Percentiles rank a stretch among this genome's conserved stretches.
Evolutionary conservation across 2,888 invertebrate species (phyloP).

Genomic region (Netelia virgata): DNA sequence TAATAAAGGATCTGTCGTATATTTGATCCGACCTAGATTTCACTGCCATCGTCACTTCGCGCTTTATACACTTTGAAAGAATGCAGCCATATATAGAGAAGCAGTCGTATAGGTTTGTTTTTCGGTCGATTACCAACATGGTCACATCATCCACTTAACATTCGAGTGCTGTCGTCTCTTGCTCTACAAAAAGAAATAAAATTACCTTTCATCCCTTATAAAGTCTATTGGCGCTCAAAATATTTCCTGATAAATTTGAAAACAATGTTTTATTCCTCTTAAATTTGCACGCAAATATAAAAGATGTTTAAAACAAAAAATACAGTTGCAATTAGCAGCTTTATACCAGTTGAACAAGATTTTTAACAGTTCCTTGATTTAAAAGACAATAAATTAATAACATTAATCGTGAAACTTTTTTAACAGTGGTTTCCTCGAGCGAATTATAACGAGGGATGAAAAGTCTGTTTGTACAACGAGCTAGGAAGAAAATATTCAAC

Average conservation of each 20-base stretch:
- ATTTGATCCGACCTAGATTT: slow-evolving; percentile 45
- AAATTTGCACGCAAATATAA: not conserved
- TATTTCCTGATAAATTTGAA: too few relatives aligned
- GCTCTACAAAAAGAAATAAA: too few relatives aligned
- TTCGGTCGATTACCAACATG: slow-evolving; percentile 6
- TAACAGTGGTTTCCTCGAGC: slow-evolving; percentile 8
- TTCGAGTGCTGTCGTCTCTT: not conserved
- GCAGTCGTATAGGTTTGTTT: not conserved
- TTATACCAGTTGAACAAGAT: too few relatives aligned
- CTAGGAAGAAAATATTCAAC: not conserved
- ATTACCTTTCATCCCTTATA: too few relatives aligned
- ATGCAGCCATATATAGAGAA: slow-evolving; percentile 7
- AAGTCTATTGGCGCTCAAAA: too few relatives aligned
- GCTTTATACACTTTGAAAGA: slow-evolving; percentile 2
- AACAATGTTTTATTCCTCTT: not conserved
- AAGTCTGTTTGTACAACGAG: slow-evolving; percentile 59
- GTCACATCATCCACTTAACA: not conserved
- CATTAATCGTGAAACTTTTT: not conserved
- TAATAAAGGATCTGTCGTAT: slow-evolving; percentile 41
- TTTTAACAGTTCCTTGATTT: not conserved
- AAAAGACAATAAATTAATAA: too few relatives aligned
- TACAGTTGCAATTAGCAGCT: too few relatives aligned
- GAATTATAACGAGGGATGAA: slow-evolving; percentile 44
- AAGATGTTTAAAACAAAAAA: not conserved
- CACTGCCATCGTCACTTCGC: slow-evolving; percentile 32